Conservation (phyloP, 2,113 vertebrate species). For the Tympanuchus pallidicinctus region DNA sequence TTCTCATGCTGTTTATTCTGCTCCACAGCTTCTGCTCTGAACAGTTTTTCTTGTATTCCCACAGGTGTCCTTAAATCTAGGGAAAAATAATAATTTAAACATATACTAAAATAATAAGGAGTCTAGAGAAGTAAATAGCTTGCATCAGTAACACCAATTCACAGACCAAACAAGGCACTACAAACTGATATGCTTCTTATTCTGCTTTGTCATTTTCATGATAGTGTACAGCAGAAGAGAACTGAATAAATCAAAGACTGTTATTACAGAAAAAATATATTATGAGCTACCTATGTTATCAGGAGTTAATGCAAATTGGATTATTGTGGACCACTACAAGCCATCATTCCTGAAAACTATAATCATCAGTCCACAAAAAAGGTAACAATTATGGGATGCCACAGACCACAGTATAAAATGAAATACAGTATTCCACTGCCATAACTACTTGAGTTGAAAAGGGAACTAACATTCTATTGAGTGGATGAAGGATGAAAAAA, state of each 20-base stretch:
- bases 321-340: constrained; percentile 17
- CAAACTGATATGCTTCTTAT: neutral
- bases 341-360: constrained; percentile 8
- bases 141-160: neutral
- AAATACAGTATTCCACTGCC: neutral
- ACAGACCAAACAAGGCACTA: neutral
- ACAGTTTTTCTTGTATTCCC: too few species aligned
- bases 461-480: neutral
- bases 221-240: neutral
- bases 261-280: constrained; percentile 17
- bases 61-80: neutral
- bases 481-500: neutral
- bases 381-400: constrained; percentile 9
- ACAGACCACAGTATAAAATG: constrained; percentile 11
- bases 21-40: too few species aligned
- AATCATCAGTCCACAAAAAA: constrained; percentile 21
- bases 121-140: neutral
- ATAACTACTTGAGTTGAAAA: constrained; percentile 15
- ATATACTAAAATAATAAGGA: neutral
- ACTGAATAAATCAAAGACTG: constrained; percentile 12
- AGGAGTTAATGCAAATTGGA: constrained; percentile 19
- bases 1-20: too few species aligned
- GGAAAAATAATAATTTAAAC: constrained; percentile 9
- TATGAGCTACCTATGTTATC: neutral
- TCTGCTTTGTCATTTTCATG: constrained; percentile 5